Percentiles rank a stretch among this genome's conserved stretches.
phyloP scores from a whole-genome alignment of 2,888 invertebrate genomes.

The Marronus borbonicus region DNA sequence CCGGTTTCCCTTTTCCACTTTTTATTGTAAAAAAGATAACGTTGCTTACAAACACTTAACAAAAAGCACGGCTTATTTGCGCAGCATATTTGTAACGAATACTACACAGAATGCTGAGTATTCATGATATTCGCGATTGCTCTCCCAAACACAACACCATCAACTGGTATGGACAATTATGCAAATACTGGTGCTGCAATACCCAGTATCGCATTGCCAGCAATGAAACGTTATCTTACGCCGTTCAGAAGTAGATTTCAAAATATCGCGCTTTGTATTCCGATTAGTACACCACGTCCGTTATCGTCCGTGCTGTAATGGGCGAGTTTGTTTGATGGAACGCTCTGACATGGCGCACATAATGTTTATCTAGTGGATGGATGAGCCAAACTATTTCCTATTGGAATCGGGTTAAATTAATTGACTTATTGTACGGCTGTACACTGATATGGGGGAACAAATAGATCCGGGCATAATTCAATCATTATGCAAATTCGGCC shows the following conservation, averaged over 20 bases:
- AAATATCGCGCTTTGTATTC: neutral
- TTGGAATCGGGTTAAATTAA: conserved; percentile 40
- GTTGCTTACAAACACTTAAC: too few relatives aligned
- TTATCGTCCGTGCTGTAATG: conserved; percentile 16
- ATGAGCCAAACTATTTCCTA: conserved; percentile 18
- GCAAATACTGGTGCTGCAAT: too few relatives aligned
- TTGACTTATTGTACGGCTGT: conserved; percentile 38
- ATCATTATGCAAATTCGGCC: conserved; percentile 35
- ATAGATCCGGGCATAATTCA: conserved; percentile 35
- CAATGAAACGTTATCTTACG: conserved; percentile 6
- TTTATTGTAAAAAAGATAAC: too few relatives aligned
- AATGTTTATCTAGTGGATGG: conserved; percentile 33
- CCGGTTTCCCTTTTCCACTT: too few relatives aligned
- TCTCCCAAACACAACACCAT: too few relatives aligned
- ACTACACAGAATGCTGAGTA: too few relatives aligned
- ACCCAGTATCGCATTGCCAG: neutral
- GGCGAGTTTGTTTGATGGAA: conserved; percentile 31
- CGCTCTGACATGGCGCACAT: neutral
- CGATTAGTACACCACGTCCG: neutral
- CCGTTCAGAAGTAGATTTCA: neutral
- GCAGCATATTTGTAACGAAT: too few relatives aligned
- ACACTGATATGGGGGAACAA: conserved; percentile 29
- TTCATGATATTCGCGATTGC: too few relatives aligned
- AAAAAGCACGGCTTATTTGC: too few relatives aligned
- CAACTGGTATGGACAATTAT: too few relatives aligned